These are phyloP conservation scores for Aphidoletes aphidimyza DNA, from an alignment of 2,888 invertebrate species.

Conservation along the genomic window DNA sequence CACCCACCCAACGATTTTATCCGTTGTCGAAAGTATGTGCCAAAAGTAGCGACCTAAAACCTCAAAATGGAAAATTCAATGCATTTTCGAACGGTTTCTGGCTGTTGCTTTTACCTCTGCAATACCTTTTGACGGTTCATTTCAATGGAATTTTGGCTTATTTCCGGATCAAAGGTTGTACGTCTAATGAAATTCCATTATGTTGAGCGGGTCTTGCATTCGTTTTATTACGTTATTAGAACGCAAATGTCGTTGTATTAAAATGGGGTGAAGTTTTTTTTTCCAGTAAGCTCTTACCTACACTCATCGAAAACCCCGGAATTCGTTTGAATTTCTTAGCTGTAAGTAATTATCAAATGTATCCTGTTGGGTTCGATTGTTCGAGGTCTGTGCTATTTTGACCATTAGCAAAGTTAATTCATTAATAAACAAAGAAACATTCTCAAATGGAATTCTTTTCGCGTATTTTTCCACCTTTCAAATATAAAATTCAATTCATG, in stretches of 20 bases:
- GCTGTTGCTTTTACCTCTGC: neutral
- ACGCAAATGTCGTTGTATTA: neutral
- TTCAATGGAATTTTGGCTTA: constrained; percentile 25
- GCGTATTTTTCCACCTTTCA: neutral
- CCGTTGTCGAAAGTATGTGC: no score
- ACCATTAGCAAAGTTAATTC: no score
- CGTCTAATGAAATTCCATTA: neutral
- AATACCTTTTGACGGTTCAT: neutral
- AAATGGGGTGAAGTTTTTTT: neutral
- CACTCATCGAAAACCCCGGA: neutral
- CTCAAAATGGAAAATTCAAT: neutral
- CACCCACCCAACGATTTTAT: neutral
- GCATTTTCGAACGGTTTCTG: neutral
- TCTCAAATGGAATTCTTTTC: neutral
- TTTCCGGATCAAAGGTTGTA: constrained; percentile 44
- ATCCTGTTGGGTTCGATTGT: no score
- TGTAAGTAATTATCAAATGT: no score
- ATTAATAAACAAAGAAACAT: neutral
- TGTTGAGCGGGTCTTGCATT: constrained; percentile 6
- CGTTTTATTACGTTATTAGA: constrained; percentile 15
- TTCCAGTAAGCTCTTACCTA: neutral
- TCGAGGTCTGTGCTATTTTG: no score
- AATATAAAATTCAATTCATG: neutral
- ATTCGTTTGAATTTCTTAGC: no score
- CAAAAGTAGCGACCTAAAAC: neutral